phyloP scores from a whole-genome alignment of 2,797 vertebrate species.

The Mionectes olivaceus region DNA sequence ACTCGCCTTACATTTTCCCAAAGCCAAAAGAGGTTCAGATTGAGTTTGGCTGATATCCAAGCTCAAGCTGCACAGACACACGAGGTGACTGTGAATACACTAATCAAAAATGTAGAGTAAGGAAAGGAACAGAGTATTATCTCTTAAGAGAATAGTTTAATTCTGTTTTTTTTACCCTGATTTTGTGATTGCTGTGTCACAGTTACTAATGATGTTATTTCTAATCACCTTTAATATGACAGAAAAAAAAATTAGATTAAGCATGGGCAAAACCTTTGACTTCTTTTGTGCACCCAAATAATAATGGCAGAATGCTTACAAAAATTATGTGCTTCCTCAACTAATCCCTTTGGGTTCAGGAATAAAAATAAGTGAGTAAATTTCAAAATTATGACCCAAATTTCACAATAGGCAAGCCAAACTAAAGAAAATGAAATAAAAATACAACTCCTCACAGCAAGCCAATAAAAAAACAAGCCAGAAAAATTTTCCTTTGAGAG shows the following conservation, averaged over 20 bases:
- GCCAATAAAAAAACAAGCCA: accelerated
- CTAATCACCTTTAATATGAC: not conserved
- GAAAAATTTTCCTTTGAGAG: not conserved
- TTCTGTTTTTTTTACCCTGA: not conserved
- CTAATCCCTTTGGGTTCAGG: not conserved
- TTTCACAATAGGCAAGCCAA: not conserved
- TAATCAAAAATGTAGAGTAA: slow-evolving; percentile 63
- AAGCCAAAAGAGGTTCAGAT: slow-evolving; percentile 42
- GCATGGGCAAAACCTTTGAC: not conserved
- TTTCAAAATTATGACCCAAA: not conserved
- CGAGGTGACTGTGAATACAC: slow-evolving; percentile 65
- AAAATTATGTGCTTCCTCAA: not conserved
- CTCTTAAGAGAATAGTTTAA: not conserved
- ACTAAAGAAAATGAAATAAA: not conserved
- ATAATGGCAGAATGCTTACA: not conserved
- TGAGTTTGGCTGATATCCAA: slow-evolving; percentile 70
- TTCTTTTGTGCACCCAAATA: not conserved
- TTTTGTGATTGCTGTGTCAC: not conserved
- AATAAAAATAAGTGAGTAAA: not conserved
- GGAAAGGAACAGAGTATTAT: not conserved
- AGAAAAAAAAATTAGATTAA: not conserved
- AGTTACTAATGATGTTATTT: not conserved
- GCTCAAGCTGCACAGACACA: slow-evolving; percentile 57
- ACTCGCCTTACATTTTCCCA: slow-evolving; percentile 64
- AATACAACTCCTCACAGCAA: not conserved